phyloP scores from a whole-genome alignment of 1,140 invertebrate species.

The Aphelenchoides fujianensis region DNA sequence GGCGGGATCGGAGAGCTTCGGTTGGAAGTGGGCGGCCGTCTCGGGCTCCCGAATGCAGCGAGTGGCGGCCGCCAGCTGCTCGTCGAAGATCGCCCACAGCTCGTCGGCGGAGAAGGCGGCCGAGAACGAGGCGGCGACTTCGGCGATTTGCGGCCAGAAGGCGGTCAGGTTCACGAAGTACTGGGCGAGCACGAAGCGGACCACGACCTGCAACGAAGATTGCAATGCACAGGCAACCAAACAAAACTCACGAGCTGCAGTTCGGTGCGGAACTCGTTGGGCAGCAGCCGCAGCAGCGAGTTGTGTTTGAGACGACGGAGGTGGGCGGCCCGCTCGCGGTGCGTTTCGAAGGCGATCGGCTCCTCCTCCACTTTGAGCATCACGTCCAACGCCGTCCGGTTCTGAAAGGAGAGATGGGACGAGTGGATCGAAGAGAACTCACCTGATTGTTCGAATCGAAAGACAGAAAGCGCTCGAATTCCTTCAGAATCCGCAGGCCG shows the following conservation, averaged over 20 bases:
- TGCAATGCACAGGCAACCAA: too few relatives aligned
- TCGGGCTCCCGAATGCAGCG: constrained; percentile 4
- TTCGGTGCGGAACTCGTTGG: neutral
- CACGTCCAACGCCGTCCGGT: constrained; percentile 6
- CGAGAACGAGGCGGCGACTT: constrained; percentile 28
- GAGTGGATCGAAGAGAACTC: neutral
- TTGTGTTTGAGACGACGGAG: constrained; percentile 11
- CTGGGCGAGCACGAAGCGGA: constrained; percentile 32
- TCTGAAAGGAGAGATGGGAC: neutral
- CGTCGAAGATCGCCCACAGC: constrained; percentile 31
- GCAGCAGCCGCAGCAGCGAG: neutral
- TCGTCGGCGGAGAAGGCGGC: constrained; percentile 5
- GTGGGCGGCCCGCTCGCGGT: constrained; percentile 13
- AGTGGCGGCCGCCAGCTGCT: constrained; percentile 15
- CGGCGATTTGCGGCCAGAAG: constrained; percentile 33
- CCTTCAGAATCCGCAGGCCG: constrained; percentile 6
- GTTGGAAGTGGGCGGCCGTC: neutral
- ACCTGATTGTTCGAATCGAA: constrained; percentile 2
- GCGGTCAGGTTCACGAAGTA: constrained; percentile 37
- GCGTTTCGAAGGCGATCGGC: constrained; percentile 16
- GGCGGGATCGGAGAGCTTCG: neutral
- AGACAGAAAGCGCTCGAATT: neutral
- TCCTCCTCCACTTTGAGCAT: constrained; percentile 16
- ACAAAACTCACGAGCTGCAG: constrained; percentile 14
- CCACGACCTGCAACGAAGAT: constrained; percentile 30